Evolutionary conservation across 2,888 invertebrate genomes (phyloP), one percentile per base, ranked within the genome.

Genomic region (Megastigmus dorsalis): DNA sequence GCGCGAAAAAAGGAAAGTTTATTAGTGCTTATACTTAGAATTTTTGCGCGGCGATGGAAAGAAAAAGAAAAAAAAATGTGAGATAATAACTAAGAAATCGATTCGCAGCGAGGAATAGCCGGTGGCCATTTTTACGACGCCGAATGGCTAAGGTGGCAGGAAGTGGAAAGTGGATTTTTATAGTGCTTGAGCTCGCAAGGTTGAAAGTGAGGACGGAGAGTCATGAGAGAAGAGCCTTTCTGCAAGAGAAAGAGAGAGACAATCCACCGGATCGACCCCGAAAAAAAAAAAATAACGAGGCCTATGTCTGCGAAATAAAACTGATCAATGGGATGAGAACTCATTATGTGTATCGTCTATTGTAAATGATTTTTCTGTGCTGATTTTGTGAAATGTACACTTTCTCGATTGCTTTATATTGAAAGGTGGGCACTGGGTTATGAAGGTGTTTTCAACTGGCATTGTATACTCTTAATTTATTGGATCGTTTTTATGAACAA

Each of bases 1-100:
- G 57, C 18, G 45, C 38, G 45, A 55, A 65, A 62, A 63, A 71
- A 63, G 55, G 71, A 71, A 71, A 71, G 71, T 71, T 33, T 43
- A 50, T 54, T 63, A 55, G 43, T n/a, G n/a, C n/a, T n/a, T n/a
- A n/a, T n/a, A n/a, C n/a, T n/a, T n/a, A n/a, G n/a, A n/a, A n/a
- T n/a, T n/a, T n/a, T n/a, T n/a, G n/a, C n/a, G n/a, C n/a, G n/a
- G n/a, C n/a, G 5, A 2, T 9, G 2, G 55, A 60, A 60, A 60
- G 38, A 33, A 48, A 33, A 23, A 59, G 18, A 18, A 36, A 55
- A 18, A 36, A 55, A n/a, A 55, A 15, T 41, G 28, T 43, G 43
- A 62, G 60, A 52, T 59, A 69, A 60, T 60, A 33, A 30, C 52
- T 13, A 43, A 41, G 41, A 62, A 55, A 67, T 60, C 30, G 50